Percentiles rank a stretch among this genome's conserved stretches.
These are phyloP conservation scores for Carcina quercana DNA, from an alignment of 2,888 invertebrate species.

Conservation along the genomic window DNA sequence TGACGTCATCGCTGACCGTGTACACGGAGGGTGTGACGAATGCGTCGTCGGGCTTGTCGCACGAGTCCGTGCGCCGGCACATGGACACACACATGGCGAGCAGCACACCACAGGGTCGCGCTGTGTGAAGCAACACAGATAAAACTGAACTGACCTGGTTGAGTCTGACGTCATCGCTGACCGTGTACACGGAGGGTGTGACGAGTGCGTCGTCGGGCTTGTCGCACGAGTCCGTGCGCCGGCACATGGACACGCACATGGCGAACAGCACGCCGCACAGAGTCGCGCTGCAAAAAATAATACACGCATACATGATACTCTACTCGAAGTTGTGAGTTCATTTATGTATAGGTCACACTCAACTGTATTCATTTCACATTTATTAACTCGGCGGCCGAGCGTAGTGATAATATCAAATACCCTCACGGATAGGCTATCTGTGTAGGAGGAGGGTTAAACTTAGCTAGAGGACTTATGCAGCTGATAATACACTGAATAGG, in stretches of 20 bases:
- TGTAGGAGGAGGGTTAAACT: no score
- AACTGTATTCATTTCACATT: no score
- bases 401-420: no score
- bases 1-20: conserved; percentile 53
- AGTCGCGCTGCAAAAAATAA: conserved; percentile 87
- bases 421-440: no score
- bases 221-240: conserved; percentile 51
- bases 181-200: conserved; percentile 54
- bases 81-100: conserved; percentile 85
- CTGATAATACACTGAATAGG: no score
- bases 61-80: conserved; percentile 71
- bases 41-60: conserved; percentile 52
- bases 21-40: conserved; percentile 48
- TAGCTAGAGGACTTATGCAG: no score
- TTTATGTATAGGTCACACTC: no score
- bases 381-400: no score
- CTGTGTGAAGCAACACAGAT: no score
- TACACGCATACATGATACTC: no score
- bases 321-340: no score
- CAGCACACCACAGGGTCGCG: conserved; percentile 84
- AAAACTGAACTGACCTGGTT: conserved; percentile 41
- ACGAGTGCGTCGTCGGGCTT: conserved; percentile 51
- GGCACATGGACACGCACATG: conserved; percentile 84
- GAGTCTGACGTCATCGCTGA: conserved; percentile 48
- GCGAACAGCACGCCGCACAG: conserved; percentile 84